Conservation (phyloP, 2,113 vertebrate species). For the Naja naja region DNA sequence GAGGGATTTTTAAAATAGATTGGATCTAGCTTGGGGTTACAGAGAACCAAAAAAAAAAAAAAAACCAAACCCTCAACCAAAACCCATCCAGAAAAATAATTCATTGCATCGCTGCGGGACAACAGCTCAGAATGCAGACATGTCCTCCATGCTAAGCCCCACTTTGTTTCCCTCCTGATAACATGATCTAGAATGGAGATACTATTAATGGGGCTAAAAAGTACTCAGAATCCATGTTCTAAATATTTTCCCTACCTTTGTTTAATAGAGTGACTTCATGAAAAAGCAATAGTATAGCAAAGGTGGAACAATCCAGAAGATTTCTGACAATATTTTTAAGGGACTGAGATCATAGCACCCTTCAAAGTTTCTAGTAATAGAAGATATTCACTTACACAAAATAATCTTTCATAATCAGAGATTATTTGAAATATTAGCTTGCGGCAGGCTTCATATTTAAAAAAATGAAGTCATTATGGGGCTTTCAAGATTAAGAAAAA, state of each 20-base stretch:
- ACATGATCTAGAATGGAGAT: background rate
- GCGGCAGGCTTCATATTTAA: conserved; percentile 5
- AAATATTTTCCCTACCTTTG: background rate
- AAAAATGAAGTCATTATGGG: background rate
- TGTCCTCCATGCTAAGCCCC: background rate
- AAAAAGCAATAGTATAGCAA: background rate
- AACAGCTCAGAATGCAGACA: background rate
- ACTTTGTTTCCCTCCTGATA: background rate
- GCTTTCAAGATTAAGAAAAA: background rate
- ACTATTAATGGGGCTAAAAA: background rate
- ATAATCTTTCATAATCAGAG: conserved; percentile 13
- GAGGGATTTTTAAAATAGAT: background rate
- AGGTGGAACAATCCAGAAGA: background rate
- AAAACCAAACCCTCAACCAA: no score
- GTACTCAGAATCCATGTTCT: background rate
- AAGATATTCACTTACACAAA: background rate
- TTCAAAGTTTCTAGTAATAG: background rate
- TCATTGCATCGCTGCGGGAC: background rate
- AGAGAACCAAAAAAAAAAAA: background rate
- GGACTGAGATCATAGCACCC: background rate
- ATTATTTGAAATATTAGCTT: background rate
- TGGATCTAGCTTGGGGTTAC: background rate
- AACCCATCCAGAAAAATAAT: background rate
- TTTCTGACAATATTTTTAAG: background rate
- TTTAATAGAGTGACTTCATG: background rate